Evolutionary conservation across 2,888 invertebrate species (phyloP).

Genomic region (Herminia tarsipennalis): DNA sequence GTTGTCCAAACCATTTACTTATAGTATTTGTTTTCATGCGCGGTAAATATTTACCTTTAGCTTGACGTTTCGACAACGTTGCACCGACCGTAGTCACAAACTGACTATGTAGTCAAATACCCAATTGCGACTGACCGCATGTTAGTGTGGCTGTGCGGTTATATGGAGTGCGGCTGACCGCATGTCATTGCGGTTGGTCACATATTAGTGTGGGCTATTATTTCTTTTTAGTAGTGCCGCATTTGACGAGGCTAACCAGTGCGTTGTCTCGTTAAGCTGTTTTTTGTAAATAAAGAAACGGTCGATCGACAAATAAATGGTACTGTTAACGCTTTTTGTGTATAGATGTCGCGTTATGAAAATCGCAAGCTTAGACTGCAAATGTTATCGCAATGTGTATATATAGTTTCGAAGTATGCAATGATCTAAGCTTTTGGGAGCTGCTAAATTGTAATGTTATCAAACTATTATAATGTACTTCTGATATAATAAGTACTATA

Average conservation of each 20-base stretch:
- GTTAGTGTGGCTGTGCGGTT: too few relatives aligned
- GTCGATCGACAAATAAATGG: conserved; percentile 47
- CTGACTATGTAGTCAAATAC: too few relatives aligned
- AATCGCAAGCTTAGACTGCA: conserved; percentile 67
- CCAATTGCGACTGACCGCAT: too few relatives aligned
- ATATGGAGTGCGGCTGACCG: too few relatives aligned
- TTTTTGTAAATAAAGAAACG: conserved; percentile 43
- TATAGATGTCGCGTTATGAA: conserved; percentile 64
- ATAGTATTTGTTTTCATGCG: too few relatives aligned
- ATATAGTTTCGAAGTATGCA: conserved; percentile 45
- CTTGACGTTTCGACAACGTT: neutral
- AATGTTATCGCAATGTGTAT: conserved; percentile 64
- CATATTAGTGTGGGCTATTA: too few relatives aligned
- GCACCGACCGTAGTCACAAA: neutral
- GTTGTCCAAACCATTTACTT: too few relatives aligned
- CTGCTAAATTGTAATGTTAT: conserved; percentile 28
- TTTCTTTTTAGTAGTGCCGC: too few relatives aligned
- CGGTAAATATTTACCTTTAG: too few relatives aligned
- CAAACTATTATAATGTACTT: conserved; percentile 16
- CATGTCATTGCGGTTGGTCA: too few relatives aligned
- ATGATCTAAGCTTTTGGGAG: conserved; percentile 33
- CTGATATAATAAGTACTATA: conserved; percentile 27
- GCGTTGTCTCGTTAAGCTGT: too few relatives aligned
- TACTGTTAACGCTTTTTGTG: conserved; percentile 69
- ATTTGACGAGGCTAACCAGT: too few relatives aligned